Percentiles rank a stretch among this genome's conserved stretches.
These are phyloP conservation scores for Elysia crispata DNA, from an alignment of 2,888 invertebrate genomes.

Conservation along the genomic window DNA sequence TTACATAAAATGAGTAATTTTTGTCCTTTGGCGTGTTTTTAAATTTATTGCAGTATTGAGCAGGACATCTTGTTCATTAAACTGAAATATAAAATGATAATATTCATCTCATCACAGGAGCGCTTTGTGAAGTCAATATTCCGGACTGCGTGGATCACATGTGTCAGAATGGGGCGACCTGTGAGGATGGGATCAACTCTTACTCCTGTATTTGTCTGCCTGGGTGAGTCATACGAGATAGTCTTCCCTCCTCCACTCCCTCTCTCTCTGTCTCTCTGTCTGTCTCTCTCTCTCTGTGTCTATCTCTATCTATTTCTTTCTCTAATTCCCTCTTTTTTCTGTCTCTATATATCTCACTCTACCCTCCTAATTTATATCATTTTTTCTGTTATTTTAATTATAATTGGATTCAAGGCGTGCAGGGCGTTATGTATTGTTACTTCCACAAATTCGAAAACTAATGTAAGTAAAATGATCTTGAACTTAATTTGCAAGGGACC, in stretches of 20 bases:
- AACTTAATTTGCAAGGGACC: no score
- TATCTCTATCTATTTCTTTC: neutral
- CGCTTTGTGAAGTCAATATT: conserved; percentile 68
- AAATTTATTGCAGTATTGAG: no score
- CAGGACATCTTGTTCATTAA: no score
- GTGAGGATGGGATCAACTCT: conserved; percentile 59
- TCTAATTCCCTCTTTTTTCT: neutral
- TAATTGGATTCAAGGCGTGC: neutral
- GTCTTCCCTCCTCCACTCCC: neutral
- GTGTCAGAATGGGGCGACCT: conserved; percentile 60
- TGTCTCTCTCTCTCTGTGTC: neutral
- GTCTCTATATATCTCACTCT: neutral
- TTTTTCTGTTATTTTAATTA: neutral
- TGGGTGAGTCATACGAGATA: conserved; percentile 50
- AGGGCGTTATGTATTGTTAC: no score
- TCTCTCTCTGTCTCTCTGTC: no score
- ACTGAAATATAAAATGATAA: no score
- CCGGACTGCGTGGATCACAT: conserved; percentile 61
- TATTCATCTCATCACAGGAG: conserved; percentile 77
- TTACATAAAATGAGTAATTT: no score
- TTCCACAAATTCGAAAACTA: no score
- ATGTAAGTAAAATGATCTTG: no score
- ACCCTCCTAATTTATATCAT: neutral
- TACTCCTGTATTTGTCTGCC: conserved; percentile 62
- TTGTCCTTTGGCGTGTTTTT: no score